Base-by-base conservation (phyloP, 2,888 invertebrate genomes). In the Halictus ligatus region DNA sequence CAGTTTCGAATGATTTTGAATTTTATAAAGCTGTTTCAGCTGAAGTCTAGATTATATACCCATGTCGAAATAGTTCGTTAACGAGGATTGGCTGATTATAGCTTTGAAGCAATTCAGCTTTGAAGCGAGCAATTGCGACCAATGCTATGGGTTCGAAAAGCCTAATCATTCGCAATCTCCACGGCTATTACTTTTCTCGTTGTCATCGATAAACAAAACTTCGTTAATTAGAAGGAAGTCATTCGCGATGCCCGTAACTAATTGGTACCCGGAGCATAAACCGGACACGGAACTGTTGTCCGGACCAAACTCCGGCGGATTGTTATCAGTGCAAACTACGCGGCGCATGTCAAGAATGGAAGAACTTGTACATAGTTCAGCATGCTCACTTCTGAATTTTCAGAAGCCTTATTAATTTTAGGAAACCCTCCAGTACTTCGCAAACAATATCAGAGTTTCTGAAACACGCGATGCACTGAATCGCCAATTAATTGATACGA, bases 161-260 rank as follows among this genome's bases (percentile, higher is more conserved):
- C 80, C 80, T 84, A 81, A 81, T 75, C 69, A 77, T 74, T 71
- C 64, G 69, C 79, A 21, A 54, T 71, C 75, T 72, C 79, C 75
- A 64, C 78, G 40, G 77, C 75, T 67, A 67, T 78, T 75, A 25
- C 84, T 83, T 78, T 72, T 83, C 87, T 88, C 89, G 91, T 90
- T 90, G 90, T 89, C 92, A 90, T 93, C 92, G 93, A 93, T 93
- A 92, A 91, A 91, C 90, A 89, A 89, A 94, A 94, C 92, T 94
- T 94, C 90, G 93, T 93, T 94, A 94, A 94, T 94, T 94, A 94
- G 92, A 90, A 92, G 91, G 91, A 92, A 92, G 91, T 92, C 92
- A 92, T 92, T 93, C 88, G 91, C 92, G 93, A 94, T 93, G 92
- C 92, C 89, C 89, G 92, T 91, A 93, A 93, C 93, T 94, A 94